These are phyloP conservation scores for Nymphalis io DNA, from an alignment of 1,140 invertebrate genomes.

Conservation along the genomic window DNA sequence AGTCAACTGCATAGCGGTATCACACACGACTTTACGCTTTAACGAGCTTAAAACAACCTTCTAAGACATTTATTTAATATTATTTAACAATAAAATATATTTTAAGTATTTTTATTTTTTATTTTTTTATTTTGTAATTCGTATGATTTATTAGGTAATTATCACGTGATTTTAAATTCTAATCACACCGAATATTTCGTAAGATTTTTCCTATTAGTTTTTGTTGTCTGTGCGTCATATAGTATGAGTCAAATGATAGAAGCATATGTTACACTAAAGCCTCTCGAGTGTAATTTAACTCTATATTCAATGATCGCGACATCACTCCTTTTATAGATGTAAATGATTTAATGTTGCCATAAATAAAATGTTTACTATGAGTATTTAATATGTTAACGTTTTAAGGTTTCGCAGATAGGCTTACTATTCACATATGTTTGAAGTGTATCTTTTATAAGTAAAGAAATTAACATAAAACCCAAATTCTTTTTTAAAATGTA, in stretches of 20 bases:
- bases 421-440: no score
- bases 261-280: slow-evolving; percentile 34
- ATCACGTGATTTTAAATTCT: no score
- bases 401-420: background rate
- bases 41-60: background rate
- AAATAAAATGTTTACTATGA: slow-evolving; percentile 28
- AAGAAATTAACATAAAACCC: no score
- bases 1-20: slow-evolving; percentile 11
- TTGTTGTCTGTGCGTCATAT: slow-evolving; percentile 16
- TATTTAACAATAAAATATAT: background rate
- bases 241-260: slow-evolving; percentile 36
- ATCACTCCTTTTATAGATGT: slow-evolving; percentile 25
- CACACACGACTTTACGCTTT: slow-evolving; percentile 20
- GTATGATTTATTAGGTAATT: no score
- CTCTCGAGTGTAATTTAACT: slow-evolving; percentile 19
- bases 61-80: background rate
- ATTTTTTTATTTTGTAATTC: no score
- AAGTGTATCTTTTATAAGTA: no score
- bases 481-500: no score
- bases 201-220: slow-evolving; percentile 1
- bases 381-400: background rate
- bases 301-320: slow-evolving; percentile 27
- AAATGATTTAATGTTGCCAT: slow-evolving; percentile 22
- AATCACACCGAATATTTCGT: no score
- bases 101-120: no score